Evolutionary conservation across 2,888 invertebrate genomes (phyloP).

Genomic region (Ophioninae sp.): DNA sequence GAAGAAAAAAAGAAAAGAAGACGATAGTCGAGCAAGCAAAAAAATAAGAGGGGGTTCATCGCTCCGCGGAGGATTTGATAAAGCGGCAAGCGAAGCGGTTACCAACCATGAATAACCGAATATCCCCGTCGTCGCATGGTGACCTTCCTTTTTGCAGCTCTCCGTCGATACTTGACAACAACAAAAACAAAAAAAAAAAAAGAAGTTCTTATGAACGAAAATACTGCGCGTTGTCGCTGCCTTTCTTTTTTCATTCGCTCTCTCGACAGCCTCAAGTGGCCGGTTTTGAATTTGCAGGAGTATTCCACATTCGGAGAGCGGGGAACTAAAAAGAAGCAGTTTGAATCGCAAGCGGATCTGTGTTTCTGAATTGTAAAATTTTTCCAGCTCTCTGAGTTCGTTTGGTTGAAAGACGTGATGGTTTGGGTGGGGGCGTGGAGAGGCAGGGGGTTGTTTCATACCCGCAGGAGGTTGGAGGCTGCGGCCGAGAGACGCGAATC

Average conservation of each 20-base stretch:
- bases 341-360: slow-evolving; percentile 32
- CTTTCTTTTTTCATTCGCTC: not conserved
- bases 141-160: not conserved
- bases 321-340: slow-evolving; percentile 34
- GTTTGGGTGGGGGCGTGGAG: not conserved
- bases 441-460: not conserved
- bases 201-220: not conserved
- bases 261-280: slow-evolving; percentile 23
- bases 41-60: slow-evolving; percentile 1
- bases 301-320: slow-evolving; percentile 57
- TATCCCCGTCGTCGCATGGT: slow-evolving; percentile 1
- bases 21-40: not conserved
- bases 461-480: not conserved
- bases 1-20: not conserved
- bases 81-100: slow-evolving; percentile 22
- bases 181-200: too few species aligned
- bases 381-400: not conserved
- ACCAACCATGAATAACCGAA: not conserved
- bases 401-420: not conserved
- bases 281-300: slow-evolving; percentile 23
- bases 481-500: slow-evolving; percentile 1
- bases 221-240: not conserved
- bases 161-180: not conserved
- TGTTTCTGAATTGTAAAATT: not conserved
- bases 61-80: slow-evolving; percentile 4